Evolutionary conservation across 2,113 vertebrate species (phyloP), one percentile per base, ranked within the genome.

Genomic region (Neotragus moschatus): DNA sequence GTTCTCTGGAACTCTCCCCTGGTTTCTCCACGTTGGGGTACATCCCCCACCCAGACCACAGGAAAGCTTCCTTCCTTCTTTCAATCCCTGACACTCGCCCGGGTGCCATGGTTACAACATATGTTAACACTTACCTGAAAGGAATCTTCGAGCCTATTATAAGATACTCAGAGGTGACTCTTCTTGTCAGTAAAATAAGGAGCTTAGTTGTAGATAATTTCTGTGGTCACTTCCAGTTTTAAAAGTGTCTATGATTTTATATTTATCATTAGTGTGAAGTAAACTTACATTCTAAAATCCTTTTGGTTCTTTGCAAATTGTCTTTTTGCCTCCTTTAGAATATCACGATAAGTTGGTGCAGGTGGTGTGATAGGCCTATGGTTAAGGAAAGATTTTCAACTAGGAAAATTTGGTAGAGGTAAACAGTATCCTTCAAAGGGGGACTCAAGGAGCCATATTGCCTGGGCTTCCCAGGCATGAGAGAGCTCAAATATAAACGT

Each of bases 291-390:
- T 9, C 23, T 94, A 60, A 97, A 97, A 19, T 98, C 88, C 94
- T 94, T 97, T 33, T 21, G 85, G 53, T 97, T 97, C 66, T 28
- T 98, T 82, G 93, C 91, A 73, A 98, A 97, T 86, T 84, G 94
- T 36, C 36, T 97, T 80, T 91, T 97, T 70, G 97, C 87, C 49
- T 98, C 98, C 66, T 95, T 96, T 97, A 98, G 98, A 98, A 98
- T 73, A 82, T 99, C 98, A 95, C 86, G 92, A 88, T 99, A 98
- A 28, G 97, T 97, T 81, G 98, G 98, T 98, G 97, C 98, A 98
- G 97, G 97, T 79, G 98, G 86, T 84, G 98, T 77, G n/a, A 97
- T 98, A 84, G 84, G n/a, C 63, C 95, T 96, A 81, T 30, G 94
- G 97, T 98, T 89, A 98, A 98, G 97, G 96, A 94, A 97, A 96